phyloP scores from a whole-genome alignment of 2,113 vertebrate species.

The Sinocyclocheilus maitianheensis region DNA sequence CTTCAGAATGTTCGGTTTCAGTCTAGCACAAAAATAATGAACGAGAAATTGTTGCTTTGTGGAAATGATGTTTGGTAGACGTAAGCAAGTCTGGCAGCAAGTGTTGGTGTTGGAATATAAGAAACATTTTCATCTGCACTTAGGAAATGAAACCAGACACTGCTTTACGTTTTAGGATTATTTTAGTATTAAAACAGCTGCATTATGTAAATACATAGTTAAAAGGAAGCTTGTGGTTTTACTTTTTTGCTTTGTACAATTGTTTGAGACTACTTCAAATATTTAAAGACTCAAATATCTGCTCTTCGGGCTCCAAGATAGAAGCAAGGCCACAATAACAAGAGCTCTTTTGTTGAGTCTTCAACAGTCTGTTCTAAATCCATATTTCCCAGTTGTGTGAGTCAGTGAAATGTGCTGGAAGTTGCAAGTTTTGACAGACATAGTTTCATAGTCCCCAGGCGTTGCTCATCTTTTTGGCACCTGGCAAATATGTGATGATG shows the following conservation, averaged over 20 bases:
- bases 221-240: slow-evolving; percentile 6
- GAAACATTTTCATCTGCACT: background rate
- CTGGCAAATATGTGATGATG: slow-evolving; percentile 24
- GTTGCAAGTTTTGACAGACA: background rate
- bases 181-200: slow-evolving; percentile 9
- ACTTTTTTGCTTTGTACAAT: background rate
- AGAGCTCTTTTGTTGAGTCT: slow-evolving; percentile 57
- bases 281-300: slow-evolving; percentile 37
- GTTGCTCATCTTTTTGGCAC: slow-evolving; percentile 29
- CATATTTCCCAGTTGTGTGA: slow-evolving; percentile 45
- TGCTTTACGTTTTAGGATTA: slow-evolving; percentile 1
- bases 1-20: slow-evolving; percentile 18
- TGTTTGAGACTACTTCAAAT: slow-evolving; percentile 7
- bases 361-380: slow-evolving; percentile 32
- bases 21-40: background rate
- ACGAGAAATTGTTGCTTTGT: background rate
- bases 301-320: slow-evolving; percentile 16
- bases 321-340: slow-evolving; percentile 55
- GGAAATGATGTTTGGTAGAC: background rate
- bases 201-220: background rate
- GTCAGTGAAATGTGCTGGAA: slow-evolving; percentile 43
- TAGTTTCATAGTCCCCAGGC: slow-evolving; percentile 12
- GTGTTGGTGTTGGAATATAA: background rate
- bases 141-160: background rate
- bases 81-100: background rate